Evolutionary conservation across 2,888 invertebrate genomes (phyloP).

Genomic region (Metallyticus violacea): DNA sequence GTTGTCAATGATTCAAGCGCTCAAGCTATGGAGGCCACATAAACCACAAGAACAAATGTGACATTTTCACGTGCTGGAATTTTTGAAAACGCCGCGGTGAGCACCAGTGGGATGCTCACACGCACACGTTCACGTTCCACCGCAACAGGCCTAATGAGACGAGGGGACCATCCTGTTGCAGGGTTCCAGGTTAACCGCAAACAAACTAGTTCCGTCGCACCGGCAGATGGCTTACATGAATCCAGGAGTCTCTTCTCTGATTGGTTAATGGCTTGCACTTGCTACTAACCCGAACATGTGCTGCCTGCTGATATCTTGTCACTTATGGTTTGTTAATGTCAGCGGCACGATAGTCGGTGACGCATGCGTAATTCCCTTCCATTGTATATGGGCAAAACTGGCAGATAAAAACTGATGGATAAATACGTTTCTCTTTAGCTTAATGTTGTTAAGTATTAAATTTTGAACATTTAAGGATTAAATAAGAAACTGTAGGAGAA

Average conservation of each 20-base stretch:
- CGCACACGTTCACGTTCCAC: not conserved
- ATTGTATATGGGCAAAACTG: not conserved
- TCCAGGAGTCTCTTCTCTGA: slow-evolving; percentile 11
- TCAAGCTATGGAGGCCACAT: too few species aligned
- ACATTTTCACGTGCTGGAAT: too few species aligned
- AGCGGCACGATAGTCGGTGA: not conserved
- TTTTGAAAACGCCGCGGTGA: too few species aligned
- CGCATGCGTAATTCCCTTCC: not conserved
- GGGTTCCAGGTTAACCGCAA: slow-evolving; percentile 18
- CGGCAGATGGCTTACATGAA: slow-evolving; percentile 23
- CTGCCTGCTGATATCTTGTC: not conserved
- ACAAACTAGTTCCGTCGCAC: slow-evolving; percentile 21
- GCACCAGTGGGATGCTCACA: too few species aligned
- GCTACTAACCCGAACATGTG: not conserved
- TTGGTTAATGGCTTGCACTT: slow-evolving; percentile 18
- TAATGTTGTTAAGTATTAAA: too few species aligned
- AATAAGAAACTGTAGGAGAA: too few species aligned
- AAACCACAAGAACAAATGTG: too few species aligned
- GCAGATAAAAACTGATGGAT: too few species aligned
- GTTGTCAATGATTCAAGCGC: too few species aligned
- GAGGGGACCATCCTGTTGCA: not conserved
- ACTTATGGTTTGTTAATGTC: not conserved
- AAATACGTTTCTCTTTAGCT: too few species aligned
- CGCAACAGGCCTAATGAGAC: not conserved
- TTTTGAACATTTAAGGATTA: too few species aligned